Base-by-base conservation (phyloP, 2,797 vertebrate genomes). In the Eupleurogrammus muticus region DNA sequence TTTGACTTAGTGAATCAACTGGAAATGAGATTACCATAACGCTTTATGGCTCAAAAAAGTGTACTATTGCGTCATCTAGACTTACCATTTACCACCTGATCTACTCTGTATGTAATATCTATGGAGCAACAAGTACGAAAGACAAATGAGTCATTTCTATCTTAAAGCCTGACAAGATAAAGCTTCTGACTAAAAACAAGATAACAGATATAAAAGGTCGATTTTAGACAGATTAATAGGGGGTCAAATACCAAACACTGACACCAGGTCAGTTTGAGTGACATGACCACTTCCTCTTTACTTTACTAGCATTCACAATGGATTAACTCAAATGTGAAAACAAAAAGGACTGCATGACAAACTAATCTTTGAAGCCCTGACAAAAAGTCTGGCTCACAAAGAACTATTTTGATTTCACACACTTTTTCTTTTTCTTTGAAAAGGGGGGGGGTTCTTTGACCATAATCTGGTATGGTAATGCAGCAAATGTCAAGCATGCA, bases 241-340 rank as follows among this genome's bases (percentile, higher is more conserved):
- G 32, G 57, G 46, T 76, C 53, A 74, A 68, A 70, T 66, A 42
- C 54, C 66, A 59, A 63, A 57, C 62, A 54, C 20, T 4, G 24
- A 17, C 14, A 35, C 50, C 57, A 34, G 52, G 34, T 48, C 8
- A 23, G 19, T 56, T 51, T 34, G 51, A 66, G 21, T 63, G 20
- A 66, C 60, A 72, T 61, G 38, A 56, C 38, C 47, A 38, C 66
- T 52, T 60, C 24, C 23, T 28, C 14, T 28, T 28, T 19, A 38
- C 36, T 58, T 42, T 2, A 13, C 19, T 38, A 51, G 51, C 51
- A 47, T 62, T 69, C 60, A 72, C 28, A 38, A 11, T 54, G 42
- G 68, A 77, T 64, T 71, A 80, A 56, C 72, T 68, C 51, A 59
- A 64, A 60, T 62, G 52, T 59, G 21, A 70, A 56, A 19, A 52